A percentile compares a stretch with the other conserved stretches of the same genome.
Conservation (phyloP, 2,888 invertebrate genomes). For the Athetis lepigone region DNA sequence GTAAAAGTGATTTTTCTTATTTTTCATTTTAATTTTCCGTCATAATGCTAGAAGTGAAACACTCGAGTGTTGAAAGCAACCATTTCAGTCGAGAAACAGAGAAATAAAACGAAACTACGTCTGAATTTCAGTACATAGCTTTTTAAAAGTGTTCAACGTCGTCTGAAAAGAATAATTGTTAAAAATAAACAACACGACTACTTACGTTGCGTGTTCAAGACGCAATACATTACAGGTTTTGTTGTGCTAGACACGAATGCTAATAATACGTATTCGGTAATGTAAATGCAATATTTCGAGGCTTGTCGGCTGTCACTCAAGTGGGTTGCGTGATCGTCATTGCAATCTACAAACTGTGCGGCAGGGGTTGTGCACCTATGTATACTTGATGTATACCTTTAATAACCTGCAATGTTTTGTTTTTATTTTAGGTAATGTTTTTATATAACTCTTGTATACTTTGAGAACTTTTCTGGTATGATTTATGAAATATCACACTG, state of each 20-base stretch:
- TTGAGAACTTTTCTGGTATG: too few species aligned
- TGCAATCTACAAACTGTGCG: constrained; percentile 67
- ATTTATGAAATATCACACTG: too few species aligned
- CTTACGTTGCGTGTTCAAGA: constrained; percentile 28
- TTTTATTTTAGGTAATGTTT: constrained; percentile 18
- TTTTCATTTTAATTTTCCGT: constrained; percentile 38
- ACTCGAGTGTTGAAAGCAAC: constrained; percentile 41
- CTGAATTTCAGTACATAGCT: constrained; percentile 39
- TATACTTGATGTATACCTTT: too few species aligned
- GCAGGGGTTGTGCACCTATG: constrained; percentile 32
- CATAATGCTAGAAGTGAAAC: constrained; percentile 41
- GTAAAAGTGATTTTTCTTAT: constrained; percentile 18
- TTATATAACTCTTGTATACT: too few species aligned
- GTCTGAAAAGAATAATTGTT: constrained; percentile 52
- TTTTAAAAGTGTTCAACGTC: constrained; percentile 29
- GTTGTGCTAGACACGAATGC: constrained; percentile 52
- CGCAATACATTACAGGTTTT: constrained; percentile 44
- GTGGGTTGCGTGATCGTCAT: constrained; percentile 79
- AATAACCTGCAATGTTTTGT: neutral
- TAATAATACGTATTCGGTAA: constrained; percentile 63
- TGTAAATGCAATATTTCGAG: constrained; percentile 77
- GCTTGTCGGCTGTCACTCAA: constrained; percentile 80
- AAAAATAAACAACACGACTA: constrained; percentile 29
- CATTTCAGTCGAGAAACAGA: constrained; percentile 45
- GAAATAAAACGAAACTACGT: constrained; percentile 41